Evolutionary conservation across 2,797 vertebrate species (phyloP).

Genomic region (Lutra lutra): DNA sequence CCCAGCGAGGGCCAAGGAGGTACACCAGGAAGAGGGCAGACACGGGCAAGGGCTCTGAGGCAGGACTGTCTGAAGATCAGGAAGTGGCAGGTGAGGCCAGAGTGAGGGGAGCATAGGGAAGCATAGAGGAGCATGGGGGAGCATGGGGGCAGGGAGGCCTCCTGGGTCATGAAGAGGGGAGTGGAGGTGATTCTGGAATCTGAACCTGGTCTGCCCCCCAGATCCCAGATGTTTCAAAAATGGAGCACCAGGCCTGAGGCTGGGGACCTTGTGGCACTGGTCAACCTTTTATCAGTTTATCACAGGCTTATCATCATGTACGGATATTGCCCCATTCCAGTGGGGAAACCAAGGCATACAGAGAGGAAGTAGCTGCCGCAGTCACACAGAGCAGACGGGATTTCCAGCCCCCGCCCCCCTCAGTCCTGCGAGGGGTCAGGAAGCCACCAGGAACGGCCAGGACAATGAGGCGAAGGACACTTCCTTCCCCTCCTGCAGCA

Average conservation of each 20-base stretch:
- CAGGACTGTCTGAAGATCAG: not conserved
- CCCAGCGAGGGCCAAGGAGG: not conserved
- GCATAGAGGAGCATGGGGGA: too few relatives aligned
- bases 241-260: not conserved
- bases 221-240: not conserved
- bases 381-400: not conserved
- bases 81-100: not conserved
- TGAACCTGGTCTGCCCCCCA: not conserved
- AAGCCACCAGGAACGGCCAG: not conserved
- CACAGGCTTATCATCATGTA: not conserved
- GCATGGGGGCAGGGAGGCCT: not conserved
- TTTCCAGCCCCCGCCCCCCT: not conserved
- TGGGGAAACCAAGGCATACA: not conserved
- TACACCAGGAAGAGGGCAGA: not conserved
- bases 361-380: not conserved
- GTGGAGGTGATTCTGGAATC: not conserved
- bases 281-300: not conserved
- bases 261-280: fast-evolving
- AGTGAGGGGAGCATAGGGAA: fast-evolving
- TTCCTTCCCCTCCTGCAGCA: conserved; percentile 57
- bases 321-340: not conserved
- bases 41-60: not conserved
- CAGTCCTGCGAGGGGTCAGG: not conserved
- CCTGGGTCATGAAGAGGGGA: not conserved
- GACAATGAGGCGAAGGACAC: conserved; percentile 30